Percentiles rank a stretch among this genome's conserved stretches.
Evolutionary conservation across 2,888 invertebrate species (phyloP).

Genomic region (Watsonalla binaria): DNA sequence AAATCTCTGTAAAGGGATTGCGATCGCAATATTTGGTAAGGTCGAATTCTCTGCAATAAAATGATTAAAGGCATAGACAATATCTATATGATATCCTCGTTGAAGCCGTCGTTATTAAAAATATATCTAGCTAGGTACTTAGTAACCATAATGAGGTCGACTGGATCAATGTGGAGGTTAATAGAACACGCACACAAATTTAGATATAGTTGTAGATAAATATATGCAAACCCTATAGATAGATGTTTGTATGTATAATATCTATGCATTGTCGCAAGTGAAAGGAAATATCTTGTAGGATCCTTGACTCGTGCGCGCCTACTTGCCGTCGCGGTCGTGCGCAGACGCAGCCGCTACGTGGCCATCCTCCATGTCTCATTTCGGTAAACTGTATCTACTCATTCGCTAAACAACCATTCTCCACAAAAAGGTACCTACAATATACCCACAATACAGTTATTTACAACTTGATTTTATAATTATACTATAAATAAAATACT

Average conservation of each 20-base stretch:
- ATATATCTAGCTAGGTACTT: neutral
- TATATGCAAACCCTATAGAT: slow-evolving; percentile 1
- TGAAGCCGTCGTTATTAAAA: too few relatives aligned
- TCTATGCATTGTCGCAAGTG: slow-evolving; percentile 70
- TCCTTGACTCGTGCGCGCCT: slow-evolving; percentile 74
- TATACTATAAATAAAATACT: too few relatives aligned
- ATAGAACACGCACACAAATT: neutral
- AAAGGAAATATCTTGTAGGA: slow-evolving; percentile 77
- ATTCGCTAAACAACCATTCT: neutral
- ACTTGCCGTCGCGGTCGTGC: slow-evolving; percentile 36
- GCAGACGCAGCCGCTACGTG: neutral
- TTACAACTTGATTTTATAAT: too few relatives aligned
- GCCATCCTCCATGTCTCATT: slow-evolving; percentile 13
- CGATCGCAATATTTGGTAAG: too few relatives aligned
- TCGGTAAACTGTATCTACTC: neutral
- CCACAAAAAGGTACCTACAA: too few relatives aligned
- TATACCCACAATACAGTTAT: too few relatives aligned
- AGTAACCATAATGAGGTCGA: neutral
- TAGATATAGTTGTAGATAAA: neutral
- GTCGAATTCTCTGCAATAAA: too few relatives aligned
- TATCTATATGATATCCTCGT: too few relatives aligned
- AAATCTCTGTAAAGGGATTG: too few relatives aligned
- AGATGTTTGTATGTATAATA: slow-evolving; percentile 25
- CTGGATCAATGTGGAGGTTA: neutral
- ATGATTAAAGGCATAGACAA: too few relatives aligned